These are phyloP conservation scores for cattle (Bos taurus) DNA, from an alignment of 2,113 vertebrate genomes.

Conservation along the genomic window ARS-UCD2.0 NC_037357.1:98603501-98604000, in stretches of 20 bases:
- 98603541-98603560: not conserved
- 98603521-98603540: not conserved
- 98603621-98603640: not conserved
- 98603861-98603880: constrained; percentile 14
- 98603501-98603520: not conserved
- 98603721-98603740: constrained; percentile 31
- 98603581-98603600: not conserved
- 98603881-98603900: constrained; percentile 36
- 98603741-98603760: constrained; percentile 54
- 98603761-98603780: constrained; percentile 55
- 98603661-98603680: not conserved
- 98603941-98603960: not conserved
- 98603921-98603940: not conserved
- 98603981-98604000: not conserved
- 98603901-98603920: constrained; percentile 27
- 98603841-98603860: constrained; percentile 50
- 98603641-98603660: not conserved
- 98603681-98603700: constrained; percentile 14
- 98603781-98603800: constrained; percentile 3
- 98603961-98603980: not conserved
- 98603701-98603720: not conserved
- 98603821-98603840: constrained; percentile 60
- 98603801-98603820: constrained; percentile 31
- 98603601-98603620: not conserved
- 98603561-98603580: not conserved